Base-by-base conservation (phyloP, 1,140 invertebrate species). In the Drosophila yakuba region DNA sequence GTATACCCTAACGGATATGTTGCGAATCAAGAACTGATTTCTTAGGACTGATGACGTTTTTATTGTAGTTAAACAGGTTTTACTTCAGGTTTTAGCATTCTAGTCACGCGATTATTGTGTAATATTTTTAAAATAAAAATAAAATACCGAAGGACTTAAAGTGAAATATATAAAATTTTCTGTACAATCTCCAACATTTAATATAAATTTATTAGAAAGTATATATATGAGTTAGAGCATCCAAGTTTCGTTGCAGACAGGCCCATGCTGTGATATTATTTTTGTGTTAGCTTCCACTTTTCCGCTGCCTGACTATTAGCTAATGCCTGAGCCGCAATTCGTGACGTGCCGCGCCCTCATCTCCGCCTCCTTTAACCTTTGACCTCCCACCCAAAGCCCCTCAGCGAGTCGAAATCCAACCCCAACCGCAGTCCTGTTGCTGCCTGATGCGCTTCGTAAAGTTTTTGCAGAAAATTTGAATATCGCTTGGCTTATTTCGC, bases 401-500 rank as follows among this genome's bases (percentile, higher is more conserved):
- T 15, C 36, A 25, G 1, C 44, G 11, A 6, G n/a, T 15, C 28
- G 8, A 4, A 35, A 38, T 58, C 23, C 64, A 54, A 57, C 48
- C 45, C 57, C 41, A 48, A 50, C 71, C 41, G 17, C 69, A 51
- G 28, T 28, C 68, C 68, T 68, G 69, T 64, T 82, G 67, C 67
- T 78, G 51, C 38, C 62, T 82, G 90, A 86, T 90, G 79, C 85
- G 90, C 90, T 91, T 91, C 84, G 77, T 81, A 77, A 86, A 78
- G 54, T 81, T 86, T 91, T 59, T 89, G 77, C 80, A 85, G 61
- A 89, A 88, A 89, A 90, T 89, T 89, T 89, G 78, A 89, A 89
- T 90, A 89, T 78, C 73, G 57, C 58, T 86, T 75, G 64, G 74
- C 56, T 61, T 54, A 35, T 51, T 51, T 35, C 8, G 48, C 48